Conservation (phyloP, 2,888 invertebrate species). For the Megamerina dolium region DNA sequence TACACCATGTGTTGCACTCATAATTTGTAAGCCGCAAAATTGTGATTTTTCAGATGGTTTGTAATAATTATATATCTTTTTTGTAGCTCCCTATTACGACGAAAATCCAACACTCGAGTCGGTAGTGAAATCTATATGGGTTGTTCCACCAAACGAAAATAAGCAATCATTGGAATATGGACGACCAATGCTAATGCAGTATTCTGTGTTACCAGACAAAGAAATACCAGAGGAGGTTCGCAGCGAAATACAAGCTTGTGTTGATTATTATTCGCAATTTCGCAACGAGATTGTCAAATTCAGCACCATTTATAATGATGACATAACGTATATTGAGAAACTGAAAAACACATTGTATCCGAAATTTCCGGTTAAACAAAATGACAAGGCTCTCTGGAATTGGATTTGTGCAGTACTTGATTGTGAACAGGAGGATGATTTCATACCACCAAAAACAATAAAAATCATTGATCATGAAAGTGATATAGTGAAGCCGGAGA, state of each 20-base stretch:
- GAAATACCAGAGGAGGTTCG: constrained; percentile 74
- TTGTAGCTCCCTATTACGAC: constrained; percentile 74
- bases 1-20: constrained; percentile 85
- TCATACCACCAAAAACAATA: constrained; percentile 52
- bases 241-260: constrained; percentile 78
- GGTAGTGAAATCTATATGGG: constrained; percentile 84
- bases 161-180: constrained; percentile 82
- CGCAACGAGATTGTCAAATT: constrained; percentile 64
- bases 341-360: constrained; percentile 73
- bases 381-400: constrained; percentile 72
- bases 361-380: constrained; percentile 76
- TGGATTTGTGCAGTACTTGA: constrained; percentile 70
- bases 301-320: constrained; percentile 49
- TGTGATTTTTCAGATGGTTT: no score
- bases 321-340: constrained; percentile 76
- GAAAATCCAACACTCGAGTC: constrained; percentile 77
- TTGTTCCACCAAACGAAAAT: constrained; percentile 91
- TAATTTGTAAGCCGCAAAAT: constrained; percentile 70
- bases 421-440: constrained; percentile 66
- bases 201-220: constrained; percentile 75
- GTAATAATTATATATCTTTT: no score
- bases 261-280: constrained; percentile 71
- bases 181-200: constrained; percentile 83
- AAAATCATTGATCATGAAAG: constrained; percentile 39
- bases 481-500: constrained; percentile 25